A percentile compares a stretch with the other conserved stretches of the same genome.
phyloP scores from a whole-genome alignment of 1,140 invertebrate genomes.

The Zaprionus africanus region DNA sequence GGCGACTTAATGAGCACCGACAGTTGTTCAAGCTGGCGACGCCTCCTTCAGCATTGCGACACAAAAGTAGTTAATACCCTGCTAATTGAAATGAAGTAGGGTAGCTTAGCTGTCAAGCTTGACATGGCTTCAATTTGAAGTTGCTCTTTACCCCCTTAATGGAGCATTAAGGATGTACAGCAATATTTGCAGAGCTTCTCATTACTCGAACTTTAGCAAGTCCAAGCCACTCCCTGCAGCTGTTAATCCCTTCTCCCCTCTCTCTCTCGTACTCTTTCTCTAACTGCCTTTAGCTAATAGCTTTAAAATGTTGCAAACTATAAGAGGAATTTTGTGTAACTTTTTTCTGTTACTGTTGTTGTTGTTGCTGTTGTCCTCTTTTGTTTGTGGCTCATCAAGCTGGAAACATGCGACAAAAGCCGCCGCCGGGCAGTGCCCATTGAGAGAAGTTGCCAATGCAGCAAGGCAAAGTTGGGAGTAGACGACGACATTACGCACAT shows the following conservation, averaged over 20 bases:
- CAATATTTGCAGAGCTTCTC: neutral
- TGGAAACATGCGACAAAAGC: slow-evolving; percentile 72
- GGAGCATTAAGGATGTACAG: neutral
- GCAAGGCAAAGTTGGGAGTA: slow-evolving; percentile 40
- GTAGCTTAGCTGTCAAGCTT: neutral
- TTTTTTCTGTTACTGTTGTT: slow-evolving; percentile 24
- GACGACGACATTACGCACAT: slow-evolving; percentile 50
- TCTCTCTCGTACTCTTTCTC: neutral
- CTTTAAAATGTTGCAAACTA: slow-evolving; percentile 45
- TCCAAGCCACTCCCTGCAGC: neutral
- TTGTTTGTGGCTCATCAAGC: slow-evolving; percentile 70
- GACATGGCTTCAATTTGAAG: neutral
- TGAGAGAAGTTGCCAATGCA: slow-evolving; percentile 49
- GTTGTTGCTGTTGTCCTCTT: neutral
- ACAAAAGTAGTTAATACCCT: slow-evolving; percentile 35
- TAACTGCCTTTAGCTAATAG: slow-evolving; percentile 13
- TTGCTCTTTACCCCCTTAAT: neutral
- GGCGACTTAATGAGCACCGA: slow-evolving; percentile 69
- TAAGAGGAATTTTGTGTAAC: slow-evolving; percentile 64
- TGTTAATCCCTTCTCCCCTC: neutral
- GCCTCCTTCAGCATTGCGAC: slow-evolving; percentile 31
- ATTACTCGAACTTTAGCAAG: neutral
- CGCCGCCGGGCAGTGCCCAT: slow-evolving; percentile 60
- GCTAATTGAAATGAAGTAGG: neutral
- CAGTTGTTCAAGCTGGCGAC: slow-evolving; percentile 44